Base-by-base conservation (phyloP, 2,888 invertebrate genomes). In the Subacronicta megacephala region DNA sequence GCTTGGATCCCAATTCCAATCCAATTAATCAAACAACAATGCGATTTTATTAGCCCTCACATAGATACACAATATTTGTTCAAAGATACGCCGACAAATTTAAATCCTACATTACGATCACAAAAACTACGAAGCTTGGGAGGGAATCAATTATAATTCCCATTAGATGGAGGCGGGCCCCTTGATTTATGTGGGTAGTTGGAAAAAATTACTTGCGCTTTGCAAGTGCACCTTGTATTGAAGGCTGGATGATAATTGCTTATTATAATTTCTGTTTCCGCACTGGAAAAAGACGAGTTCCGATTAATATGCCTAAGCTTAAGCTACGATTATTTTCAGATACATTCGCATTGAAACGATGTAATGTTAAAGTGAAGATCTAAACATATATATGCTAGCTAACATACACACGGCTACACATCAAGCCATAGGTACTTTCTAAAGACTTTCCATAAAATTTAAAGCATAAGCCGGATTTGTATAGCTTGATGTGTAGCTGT, bases 101-200 rank as follows among this genome's bases (percentile, higher is more conserved):
- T 64, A 74, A 77, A 75, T 77, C 65, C 53, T 45, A 57, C 75
- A 68, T 75, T 71, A 77, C 75, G 56, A 75, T 75, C 75, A 77
- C 62, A 77, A 66, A 74, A 64, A 76, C 75, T 60, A 75, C 78
- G 78, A 74, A 78, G 81, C 51, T 67, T 65, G 80, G 80, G 76
- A 75, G 81, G 83, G 83, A 85, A 88, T 88, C 88, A 88, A 88
- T 88, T 88, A 88, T 82, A 85, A 84, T 84, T 87, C 77, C 84
- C 87, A 88, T 88, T 87, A 88, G 84, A 84, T 75, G 74, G 71
- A 75, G 88, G 88, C 88, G 88, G 78, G 72, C 64, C 75, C 54
- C 40, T 55, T 77, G 86, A 87, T 88, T 88, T 84, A 84, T 84
- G 73, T 58, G 60, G 58, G 54, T 68, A 53, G 59, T 41, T 61